A percentile compares a stretch with the other conserved stretches of the same genome.
Evolutionary conservation across 2,797 vertebrate species (phyloP).

Genomic region (Rhincodon typus): DNA sequence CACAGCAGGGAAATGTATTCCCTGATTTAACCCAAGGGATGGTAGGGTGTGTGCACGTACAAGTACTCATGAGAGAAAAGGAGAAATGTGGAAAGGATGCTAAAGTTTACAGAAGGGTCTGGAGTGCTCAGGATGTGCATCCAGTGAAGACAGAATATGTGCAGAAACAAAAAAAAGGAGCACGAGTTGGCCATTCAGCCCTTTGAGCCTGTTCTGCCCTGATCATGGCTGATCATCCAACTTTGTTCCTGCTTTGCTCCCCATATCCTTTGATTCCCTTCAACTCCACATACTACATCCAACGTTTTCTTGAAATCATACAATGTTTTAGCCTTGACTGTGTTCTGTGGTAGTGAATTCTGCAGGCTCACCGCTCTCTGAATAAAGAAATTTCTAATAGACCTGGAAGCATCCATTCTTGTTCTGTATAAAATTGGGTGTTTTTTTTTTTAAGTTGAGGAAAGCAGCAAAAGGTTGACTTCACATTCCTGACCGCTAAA

Average conservation of each 20-base stretch:
- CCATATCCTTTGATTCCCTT: too few species aligned
- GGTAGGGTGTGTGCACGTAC: fast-evolving
- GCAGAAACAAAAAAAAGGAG: too few species aligned
- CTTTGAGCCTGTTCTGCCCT: too few species aligned
- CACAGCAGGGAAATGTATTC: not conserved
- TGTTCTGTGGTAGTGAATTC: too few species aligned
- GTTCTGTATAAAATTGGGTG: not conserved
- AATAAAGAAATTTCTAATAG: not conserved
- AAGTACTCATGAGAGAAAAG: not conserved
- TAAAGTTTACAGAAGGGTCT: not conserved
- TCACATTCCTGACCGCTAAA: not conserved
- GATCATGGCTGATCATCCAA: too few species aligned
- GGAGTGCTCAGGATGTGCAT: not conserved
- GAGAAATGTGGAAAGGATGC: not conserved
- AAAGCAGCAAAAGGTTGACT: not conserved
- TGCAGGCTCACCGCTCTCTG: too few species aligned
- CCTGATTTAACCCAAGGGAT: not conserved
- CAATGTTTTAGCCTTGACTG: too few species aligned
- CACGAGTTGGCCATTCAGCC: too few species aligned
- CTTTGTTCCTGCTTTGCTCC: too few species aligned
- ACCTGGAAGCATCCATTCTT: not conserved
- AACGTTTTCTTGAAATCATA: too few species aligned
- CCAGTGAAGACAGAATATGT: not conserved
- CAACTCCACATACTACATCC: too few species aligned
- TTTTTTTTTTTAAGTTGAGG: not conserved